Percentiles rank a stretch among this genome's conserved stretches.
Conservation (phyloP, 2,797 vertebrate species). For the Pelochelys cantorii region DNA sequence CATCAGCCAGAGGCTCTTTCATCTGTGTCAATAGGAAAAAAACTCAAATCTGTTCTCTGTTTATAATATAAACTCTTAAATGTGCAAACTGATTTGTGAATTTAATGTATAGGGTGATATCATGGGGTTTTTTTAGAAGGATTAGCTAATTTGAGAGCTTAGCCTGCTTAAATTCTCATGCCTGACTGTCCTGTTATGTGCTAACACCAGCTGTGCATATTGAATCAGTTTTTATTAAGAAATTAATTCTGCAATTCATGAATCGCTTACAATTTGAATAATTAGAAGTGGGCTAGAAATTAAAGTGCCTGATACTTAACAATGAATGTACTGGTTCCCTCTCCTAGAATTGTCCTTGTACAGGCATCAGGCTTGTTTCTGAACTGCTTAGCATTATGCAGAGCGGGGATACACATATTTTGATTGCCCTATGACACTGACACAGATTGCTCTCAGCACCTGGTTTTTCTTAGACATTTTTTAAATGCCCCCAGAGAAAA, state of each 20-base stretch:
- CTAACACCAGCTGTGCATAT: not conserved
- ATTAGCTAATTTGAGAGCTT: not conserved
- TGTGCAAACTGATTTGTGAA: not conserved
- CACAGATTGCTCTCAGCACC: not conserved
- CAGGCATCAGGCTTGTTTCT: not conserved
- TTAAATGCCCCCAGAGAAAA: not conserved
- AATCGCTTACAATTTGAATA: not conserved
- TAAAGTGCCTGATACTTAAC: not conserved
- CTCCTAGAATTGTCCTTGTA: not conserved
- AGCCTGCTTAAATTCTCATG: not conserved
- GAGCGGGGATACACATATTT: conserved; percentile 2
- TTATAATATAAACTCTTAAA: not conserved
- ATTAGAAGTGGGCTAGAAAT: not conserved
- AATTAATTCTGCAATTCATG: conserved; percentile 11
- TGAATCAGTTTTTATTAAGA: not conserved
- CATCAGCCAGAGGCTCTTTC: conserved; percentile 2
- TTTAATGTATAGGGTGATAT: conserved; percentile 3
- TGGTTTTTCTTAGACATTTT: not conserved
- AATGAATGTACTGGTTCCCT: not conserved
- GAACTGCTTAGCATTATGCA: conserved; percentile 12
- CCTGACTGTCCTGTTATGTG: not conserved
- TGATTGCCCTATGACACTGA: not conserved
- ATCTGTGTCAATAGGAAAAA: not conserved
- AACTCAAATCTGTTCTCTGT: not conserved
- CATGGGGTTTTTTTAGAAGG: rapidly evolving